These are phyloP conservation scores for Castor canadensis DNA, from an alignment of 2,113 vertebrate genomes.

Conservation along the genomic window DNA sequence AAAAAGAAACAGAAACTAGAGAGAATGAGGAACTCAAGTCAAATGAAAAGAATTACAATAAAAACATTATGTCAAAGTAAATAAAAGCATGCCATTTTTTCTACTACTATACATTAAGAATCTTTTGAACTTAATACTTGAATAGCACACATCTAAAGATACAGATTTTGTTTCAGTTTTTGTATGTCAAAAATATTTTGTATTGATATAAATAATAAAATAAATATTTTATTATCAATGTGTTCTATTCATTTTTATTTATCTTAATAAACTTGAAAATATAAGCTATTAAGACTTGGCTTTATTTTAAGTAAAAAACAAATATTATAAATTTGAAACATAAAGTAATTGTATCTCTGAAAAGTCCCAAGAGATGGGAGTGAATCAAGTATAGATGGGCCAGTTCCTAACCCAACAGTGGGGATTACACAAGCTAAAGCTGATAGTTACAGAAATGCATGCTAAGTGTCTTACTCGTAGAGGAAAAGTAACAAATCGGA, in stretches of 20 bases:
- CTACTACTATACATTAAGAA: neutral
- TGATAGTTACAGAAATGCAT: neutral
- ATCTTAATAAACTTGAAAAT: neutral
- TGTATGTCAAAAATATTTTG: neutral
- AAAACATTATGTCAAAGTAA: neutral
- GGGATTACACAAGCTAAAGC: neutral
- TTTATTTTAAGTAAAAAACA: neutral
- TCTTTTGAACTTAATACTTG: neutral
- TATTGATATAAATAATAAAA: conserved; percentile 9
- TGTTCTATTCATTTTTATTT: neutral
- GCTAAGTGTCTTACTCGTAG: neutral
- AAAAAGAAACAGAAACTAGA: neutral
- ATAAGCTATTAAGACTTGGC: neutral
- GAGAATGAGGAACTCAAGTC: neutral
- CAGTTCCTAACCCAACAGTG: neutral
- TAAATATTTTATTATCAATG: neutral
- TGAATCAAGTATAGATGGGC: neutral
- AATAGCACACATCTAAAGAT: neutral
- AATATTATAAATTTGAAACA: neutral
- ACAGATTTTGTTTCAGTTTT: neutral
- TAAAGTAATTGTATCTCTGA: neutral
- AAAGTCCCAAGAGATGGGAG: neutral
- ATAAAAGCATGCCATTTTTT: neutral
- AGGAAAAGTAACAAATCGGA: neutral
- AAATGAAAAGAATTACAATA: conserved; percentile 15